Conservation (phyloP, 2,113 vertebrate genomes). For the Erinaceus europaeus region DNA sequence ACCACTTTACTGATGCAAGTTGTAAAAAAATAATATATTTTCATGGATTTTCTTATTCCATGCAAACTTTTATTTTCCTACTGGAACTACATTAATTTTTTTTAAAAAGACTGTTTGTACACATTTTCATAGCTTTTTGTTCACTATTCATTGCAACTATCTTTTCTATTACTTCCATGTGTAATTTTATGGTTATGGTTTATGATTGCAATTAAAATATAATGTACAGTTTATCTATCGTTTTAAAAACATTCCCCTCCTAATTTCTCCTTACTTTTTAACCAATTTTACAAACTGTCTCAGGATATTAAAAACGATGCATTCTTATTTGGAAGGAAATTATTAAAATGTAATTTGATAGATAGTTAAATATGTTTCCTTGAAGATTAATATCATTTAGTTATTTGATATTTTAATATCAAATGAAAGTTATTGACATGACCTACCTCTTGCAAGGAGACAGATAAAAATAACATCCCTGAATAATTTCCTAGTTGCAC, state of each 20-base stretch:
- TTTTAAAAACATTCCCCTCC: not conserved
- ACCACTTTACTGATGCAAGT: not conserved
- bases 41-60: not conserved
- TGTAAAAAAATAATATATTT: not conserved
- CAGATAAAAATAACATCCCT: not conserved
- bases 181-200: not conserved
- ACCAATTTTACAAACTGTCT: conserved; percentile 13
- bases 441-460: not conserved
- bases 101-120: not conserved
- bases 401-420: conserved; percentile 33
- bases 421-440: conserved; percentile 26
- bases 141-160: not conserved
- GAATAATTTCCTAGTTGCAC: conserved; percentile 35
- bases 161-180: not conserved
- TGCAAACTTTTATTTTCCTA: not conserved
- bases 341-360: conserved; percentile 21
- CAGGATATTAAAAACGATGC: conserved; percentile 19
- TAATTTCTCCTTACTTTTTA: not conserved
- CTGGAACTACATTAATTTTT: not conserved
- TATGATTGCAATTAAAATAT: not conserved
- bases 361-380: not conserved
- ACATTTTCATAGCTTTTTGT: not conserved
- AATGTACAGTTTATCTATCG: not conserved
- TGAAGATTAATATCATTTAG: conserved; percentile 29
- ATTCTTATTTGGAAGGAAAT: not conserved